These are phyloP conservation scores for Camptogramma bilineatum DNA, from an alignment of 2,888 invertebrate genomes.

Conservation along the genomic window DNA sequence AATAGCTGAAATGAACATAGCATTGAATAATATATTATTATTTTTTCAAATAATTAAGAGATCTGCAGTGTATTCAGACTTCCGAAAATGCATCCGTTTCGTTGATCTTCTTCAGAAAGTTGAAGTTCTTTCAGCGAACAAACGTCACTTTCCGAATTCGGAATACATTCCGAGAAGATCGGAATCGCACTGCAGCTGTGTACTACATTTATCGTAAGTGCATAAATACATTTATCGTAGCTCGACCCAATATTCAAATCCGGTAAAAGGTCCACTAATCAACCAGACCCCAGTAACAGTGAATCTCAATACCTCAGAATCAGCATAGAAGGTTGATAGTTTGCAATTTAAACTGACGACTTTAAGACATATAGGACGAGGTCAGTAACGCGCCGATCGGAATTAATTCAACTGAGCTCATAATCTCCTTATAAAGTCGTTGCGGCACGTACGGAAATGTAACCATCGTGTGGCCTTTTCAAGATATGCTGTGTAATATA, in stretches of 20 bases:
- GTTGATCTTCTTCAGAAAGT: no score
- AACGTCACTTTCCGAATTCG: no score
- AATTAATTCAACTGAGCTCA: conserved; percentile 41
- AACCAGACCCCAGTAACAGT: conserved; percentile 1
- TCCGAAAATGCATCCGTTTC: no score
- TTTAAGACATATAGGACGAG: conserved; percentile 50
- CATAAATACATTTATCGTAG: not conserved
- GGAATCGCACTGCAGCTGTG: no score
- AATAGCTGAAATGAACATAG: no score
- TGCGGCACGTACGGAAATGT: conserved; percentile 17
- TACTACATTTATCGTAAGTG: no score
- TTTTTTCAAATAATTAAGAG: no score
- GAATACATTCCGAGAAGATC: no score
- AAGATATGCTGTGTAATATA: not conserved
- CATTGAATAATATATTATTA: no score
- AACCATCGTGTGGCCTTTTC: not conserved
- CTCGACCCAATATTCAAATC: not conserved
- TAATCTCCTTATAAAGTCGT: conserved; percentile 18
- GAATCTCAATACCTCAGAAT: conserved; percentile 7
- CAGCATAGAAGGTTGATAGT: conserved; percentile 49
- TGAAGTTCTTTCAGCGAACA: no score
- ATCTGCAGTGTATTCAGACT: no score
- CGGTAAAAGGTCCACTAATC: conserved; percentile 1
- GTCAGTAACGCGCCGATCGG: conserved; percentile 47
- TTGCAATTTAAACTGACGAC: conserved; percentile 51